Conservation (phyloP, 1,140 invertebrate species). For the Drosophila willistoni region DNA sequence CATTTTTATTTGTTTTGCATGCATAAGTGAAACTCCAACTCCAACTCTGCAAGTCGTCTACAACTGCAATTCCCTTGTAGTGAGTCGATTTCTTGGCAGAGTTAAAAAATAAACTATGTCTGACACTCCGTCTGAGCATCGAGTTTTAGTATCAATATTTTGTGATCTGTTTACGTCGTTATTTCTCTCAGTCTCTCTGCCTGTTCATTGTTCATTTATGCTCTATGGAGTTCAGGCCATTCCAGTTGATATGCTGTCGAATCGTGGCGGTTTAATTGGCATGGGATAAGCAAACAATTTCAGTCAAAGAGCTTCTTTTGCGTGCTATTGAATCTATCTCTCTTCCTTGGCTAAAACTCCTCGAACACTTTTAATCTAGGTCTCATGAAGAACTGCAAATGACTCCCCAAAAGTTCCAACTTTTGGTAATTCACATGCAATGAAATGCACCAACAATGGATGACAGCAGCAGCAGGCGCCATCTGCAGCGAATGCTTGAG, state of each 20-base stretch:
- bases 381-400: slow-evolving; percentile 6
- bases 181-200: background rate
- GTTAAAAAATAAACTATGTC: slow-evolving; percentile 3
- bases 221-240: background rate
- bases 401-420: slow-evolving; percentile 11
- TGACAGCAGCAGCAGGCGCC: slow-evolving; percentile 12
- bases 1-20: slow-evolving; percentile 25
- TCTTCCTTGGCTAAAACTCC: background rate
- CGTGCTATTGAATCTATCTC: slow-evolving; percentile 3
- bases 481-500: background rate
- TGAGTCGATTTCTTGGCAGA: slow-evolving; percentile 17
- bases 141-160: slow-evolving; percentile 22
- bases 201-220: slow-evolving; percentile 6
- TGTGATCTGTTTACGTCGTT: slow-evolving; percentile 24
- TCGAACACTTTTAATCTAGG: background rate
- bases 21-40: slow-evolving; percentile 14
- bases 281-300: slow-evolving; percentile 20
- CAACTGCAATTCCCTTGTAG: background rate
- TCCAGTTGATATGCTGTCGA: slow-evolving; percentile 17
- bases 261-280: slow-evolving; percentile 25
- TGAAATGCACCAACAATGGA: background rate
- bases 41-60: too few relatives aligned
- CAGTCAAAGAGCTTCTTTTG: slow-evolving; percentile 8
- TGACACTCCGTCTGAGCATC: slow-evolving; percentile 16
- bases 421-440: slow-evolving; percentile 15